phyloP scores from a whole-genome alignment of 2,888 invertebrate species.

The Sclerodermus sp. region DNA sequence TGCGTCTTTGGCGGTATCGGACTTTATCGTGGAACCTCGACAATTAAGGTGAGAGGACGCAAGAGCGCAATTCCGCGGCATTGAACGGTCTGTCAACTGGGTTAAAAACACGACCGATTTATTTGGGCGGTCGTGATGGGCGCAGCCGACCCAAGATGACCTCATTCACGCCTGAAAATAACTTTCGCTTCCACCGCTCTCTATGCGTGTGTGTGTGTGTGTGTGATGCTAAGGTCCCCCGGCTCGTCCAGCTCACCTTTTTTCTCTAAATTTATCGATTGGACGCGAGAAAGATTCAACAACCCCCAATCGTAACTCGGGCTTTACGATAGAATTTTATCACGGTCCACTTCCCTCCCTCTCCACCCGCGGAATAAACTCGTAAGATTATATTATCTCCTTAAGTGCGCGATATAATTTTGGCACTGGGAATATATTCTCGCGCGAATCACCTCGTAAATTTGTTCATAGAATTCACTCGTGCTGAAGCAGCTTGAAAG shows the following conservation, averaged over 20 bases:
- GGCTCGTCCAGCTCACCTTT: constrained; percentile 4
- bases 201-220: not conserved
- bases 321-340: too few relatives aligned
- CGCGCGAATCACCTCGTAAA: too few relatives aligned
- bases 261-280: constrained; percentile 15
- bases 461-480: too few relatives aligned
- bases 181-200: constrained; percentile 35
- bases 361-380: too few relatives aligned
- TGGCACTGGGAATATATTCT: too few relatives aligned
- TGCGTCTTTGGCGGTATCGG: too few relatives aligned
- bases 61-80: too few relatives aligned
- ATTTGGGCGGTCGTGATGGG: constrained; percentile 25
- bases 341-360: too few relatives aligned
- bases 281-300: not conserved
- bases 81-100: constrained; percentile 15
- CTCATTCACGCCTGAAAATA: constrained; percentile 49
- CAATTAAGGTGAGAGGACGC: too few relatives aligned
- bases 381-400: too few relatives aligned
- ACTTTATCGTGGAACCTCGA: too few relatives aligned
- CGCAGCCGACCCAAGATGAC: constrained; percentile 42
- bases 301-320: not conserved
- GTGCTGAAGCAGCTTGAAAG: not conserved
- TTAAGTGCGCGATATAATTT: too few relatives aligned
- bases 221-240: constrained; percentile 5
- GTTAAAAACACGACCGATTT: constrained; percentile 20